Conservation (phyloP, 2,888 invertebrate genomes). For the Dasysyrphus albostriatus region DNA sequence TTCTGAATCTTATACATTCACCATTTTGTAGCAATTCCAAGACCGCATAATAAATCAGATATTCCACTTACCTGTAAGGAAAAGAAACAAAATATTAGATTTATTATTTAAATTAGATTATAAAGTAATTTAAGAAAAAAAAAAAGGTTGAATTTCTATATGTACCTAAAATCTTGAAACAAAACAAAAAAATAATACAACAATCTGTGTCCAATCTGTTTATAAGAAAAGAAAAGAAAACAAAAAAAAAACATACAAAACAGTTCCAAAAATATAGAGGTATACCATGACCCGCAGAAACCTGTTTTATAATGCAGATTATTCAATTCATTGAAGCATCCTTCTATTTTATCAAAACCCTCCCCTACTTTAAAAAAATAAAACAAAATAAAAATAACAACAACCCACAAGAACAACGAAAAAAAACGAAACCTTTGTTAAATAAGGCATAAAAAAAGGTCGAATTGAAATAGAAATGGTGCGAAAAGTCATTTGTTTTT, state of each 20-base stretch:
- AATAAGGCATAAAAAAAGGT: constrained; percentile 73
- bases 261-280: constrained; percentile 30
- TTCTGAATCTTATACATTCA: neutral
- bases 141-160: neutral
- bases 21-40: neutral
- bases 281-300: constrained; percentile 63
- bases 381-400: neutral
- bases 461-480: constrained; percentile 74
- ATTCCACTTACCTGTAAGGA: constrained; percentile 66
- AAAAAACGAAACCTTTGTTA: constrained; percentile 59
- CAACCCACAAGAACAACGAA: constrained; percentile 28
- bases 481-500: constrained; percentile 69
- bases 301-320: constrained; percentile 42
- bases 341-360: neutral
- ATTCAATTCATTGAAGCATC: constrained; percentile 66
- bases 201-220: constrained; percentile 46
- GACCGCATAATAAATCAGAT: neutral
- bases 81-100: constrained; percentile 46
- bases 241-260: constrained; percentile 19
- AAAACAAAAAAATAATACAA: constrained; percentile 3
- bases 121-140: constrained; percentile 22
- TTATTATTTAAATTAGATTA: constrained; percentile 33
- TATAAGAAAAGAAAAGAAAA: constrained; percentile 38
- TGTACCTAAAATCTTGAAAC: neutral
- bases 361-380: neutral